These are phyloP conservation scores for Eupithecia centaureata DNA, from an alignment of 2,888 invertebrate genomes.

Conservation along the genomic window DNA sequence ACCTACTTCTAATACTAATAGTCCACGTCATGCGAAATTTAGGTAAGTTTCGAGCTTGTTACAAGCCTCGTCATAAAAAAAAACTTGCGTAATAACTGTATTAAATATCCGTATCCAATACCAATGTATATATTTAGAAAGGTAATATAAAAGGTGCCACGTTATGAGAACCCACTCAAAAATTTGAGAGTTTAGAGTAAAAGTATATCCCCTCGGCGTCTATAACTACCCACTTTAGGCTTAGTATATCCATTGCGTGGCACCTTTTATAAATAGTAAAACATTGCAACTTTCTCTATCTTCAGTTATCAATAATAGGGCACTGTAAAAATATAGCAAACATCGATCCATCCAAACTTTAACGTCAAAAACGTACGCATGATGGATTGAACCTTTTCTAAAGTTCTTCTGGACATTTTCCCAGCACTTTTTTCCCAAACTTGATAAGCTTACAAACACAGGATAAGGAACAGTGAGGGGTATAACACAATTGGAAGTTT, in stretches of 20 bases:
- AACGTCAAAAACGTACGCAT: conserved; percentile 1
- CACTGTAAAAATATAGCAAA: background rate
- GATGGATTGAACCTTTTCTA: background rate
- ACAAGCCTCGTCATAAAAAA: too few species aligned
- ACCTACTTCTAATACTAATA: conserved; percentile 83
- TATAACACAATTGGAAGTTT: conserved; percentile 13
- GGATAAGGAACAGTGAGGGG: conserved; percentile 19
- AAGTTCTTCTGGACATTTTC: background rate
- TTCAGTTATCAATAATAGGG: background rate
- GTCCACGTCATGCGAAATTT: conserved; percentile 88
- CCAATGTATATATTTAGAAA: background rate
- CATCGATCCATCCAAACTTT: background rate
- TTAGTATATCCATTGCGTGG: background rate
- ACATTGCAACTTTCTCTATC: background rate
- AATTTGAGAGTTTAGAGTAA: too few species aligned
- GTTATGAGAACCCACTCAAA: background rate
- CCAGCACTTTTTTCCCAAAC: background rate
- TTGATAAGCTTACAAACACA: conserved; percentile 8
- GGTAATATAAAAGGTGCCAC: background rate
- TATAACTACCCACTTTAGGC: background rate
- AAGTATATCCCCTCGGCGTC: background rate
- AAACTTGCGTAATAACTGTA: too few species aligned
- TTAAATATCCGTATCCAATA: too few species aligned
- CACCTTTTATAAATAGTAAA: background rate
- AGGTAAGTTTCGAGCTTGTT: conserved; percentile 53